Conservation (phyloP, 2,797 vertebrate genomes). For the Tangara arthus region DNA sequence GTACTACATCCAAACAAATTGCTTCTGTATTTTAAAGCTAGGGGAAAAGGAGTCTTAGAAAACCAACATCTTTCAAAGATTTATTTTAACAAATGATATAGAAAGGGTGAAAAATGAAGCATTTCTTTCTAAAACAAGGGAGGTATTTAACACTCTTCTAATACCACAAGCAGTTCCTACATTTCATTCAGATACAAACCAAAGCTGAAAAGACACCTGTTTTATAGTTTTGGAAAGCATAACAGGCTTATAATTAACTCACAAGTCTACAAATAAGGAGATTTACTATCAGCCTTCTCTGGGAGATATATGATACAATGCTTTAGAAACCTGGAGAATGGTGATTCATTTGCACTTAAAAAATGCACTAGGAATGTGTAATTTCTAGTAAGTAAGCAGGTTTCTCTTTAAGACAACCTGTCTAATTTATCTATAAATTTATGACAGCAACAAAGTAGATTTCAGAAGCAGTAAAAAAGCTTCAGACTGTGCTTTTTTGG, state of each 20-base stretch:
- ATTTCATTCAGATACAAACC: background rate
- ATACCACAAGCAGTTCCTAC: background rate
- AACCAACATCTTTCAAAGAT: background rate
- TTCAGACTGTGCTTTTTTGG: constrained; percentile 1
- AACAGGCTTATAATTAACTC: background rate
- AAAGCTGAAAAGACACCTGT: background rate
- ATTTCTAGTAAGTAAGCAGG: background rate
- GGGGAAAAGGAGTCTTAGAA: background rate
- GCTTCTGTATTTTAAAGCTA: background rate
- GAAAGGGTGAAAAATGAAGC: background rate
- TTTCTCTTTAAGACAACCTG: background rate
- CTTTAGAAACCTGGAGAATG: background rate
- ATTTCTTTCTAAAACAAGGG: background rate
- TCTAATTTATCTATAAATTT: constrained; percentile 12
- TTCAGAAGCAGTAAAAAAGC: background rate
- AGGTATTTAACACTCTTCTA: background rate
- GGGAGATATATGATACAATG: fast-evolving
- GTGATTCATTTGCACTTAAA: background rate
- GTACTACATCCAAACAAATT: background rate
- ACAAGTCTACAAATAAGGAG: background rate
- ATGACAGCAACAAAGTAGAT: background rate
- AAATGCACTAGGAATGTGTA: background rate
- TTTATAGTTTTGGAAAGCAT: background rate
- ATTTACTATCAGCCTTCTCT: background rate
- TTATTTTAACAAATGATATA: background rate